phyloP scores from a whole-genome alignment of 1,140 invertebrate genomes.

The Drosophila arizonae region DNA sequence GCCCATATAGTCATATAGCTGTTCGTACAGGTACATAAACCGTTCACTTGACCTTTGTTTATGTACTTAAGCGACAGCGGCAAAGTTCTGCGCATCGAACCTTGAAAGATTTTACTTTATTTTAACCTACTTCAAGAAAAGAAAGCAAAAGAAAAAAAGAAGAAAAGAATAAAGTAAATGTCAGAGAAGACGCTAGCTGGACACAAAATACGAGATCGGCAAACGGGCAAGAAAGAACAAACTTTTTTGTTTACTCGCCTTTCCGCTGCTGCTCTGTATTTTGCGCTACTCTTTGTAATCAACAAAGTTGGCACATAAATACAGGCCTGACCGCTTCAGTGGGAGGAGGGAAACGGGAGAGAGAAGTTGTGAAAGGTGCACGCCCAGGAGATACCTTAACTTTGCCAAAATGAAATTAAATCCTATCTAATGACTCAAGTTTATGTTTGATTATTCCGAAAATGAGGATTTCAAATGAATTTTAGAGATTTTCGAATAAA shows the following conservation, averaged over 20 bases:
- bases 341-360: conserved; percentile 34
- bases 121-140: conserved; percentile 40
- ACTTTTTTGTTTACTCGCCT: conserved; percentile 41
- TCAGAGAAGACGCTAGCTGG: conserved; percentile 14
- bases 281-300: conserved; percentile 51
- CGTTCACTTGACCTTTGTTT: conserved; percentile 45
- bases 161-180: conserved; percentile 2
- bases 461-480: background rate
- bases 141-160: background rate
- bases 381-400: conserved; percentile 3
- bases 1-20: background rate
- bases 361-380: background rate
- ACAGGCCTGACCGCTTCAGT: conserved; percentile 50
- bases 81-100: conserved; percentile 44
- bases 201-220: conserved; percentile 1
- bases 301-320: conserved; percentile 57
- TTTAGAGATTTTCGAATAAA: background rate
- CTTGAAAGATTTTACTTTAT: conserved; percentile 49
- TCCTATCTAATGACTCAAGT: too few relatives aligned
- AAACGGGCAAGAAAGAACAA: conserved; percentile 40
- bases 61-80: conserved; percentile 18
- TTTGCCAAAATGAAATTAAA: background rate
- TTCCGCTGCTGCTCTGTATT: conserved; percentile 28
- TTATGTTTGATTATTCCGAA: too few relatives aligned
- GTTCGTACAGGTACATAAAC: conserved; percentile 23